Conservation (phyloP, 1,140 invertebrate species). For the Trichonephila clavipes region DNA sequence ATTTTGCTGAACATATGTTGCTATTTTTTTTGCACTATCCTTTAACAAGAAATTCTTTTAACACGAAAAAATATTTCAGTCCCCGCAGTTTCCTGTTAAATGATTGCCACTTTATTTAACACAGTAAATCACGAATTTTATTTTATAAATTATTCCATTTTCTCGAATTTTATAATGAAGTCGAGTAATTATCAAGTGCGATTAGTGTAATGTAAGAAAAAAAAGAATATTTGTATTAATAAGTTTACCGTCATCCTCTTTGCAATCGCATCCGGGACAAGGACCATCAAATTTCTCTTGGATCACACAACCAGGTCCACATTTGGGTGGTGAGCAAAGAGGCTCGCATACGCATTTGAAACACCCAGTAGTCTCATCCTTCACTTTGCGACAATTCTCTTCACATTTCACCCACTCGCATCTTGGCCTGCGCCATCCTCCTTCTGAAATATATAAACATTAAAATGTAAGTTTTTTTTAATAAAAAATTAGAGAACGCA, state of each 20-base stretch:
- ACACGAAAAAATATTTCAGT: too few species aligned
- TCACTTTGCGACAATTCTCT: conserved; percentile 21
- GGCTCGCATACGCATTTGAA: conserved; percentile 46
- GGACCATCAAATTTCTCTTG: conserved; percentile 44
- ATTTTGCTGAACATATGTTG: too few species aligned
- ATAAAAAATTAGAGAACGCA: background rate
- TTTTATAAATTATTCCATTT: too few species aligned
- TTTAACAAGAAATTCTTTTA: too few species aligned
- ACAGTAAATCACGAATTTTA: too few species aligned
- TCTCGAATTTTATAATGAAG: too few species aligned
- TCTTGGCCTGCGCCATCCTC: background rate
- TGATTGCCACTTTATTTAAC: too few species aligned
- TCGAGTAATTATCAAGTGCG: too few species aligned
- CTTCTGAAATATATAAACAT: conserved; percentile 4
- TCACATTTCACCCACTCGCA: conserved; percentile 29
- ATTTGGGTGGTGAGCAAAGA: conserved; percentile 23
- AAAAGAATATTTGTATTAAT: too few species aligned
- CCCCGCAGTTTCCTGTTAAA: too few species aligned
- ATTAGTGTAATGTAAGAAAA: too few species aligned
- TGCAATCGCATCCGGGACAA: conserved; percentile 60
- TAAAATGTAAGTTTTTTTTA: background rate
- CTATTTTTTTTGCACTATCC: too few species aligned
- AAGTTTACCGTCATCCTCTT: background rate
- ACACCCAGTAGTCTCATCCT: background rate
- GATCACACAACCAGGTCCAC: conserved; percentile 42